Conservation (phyloP, 2,888 invertebrate species). For the Agonopterix subpropinquella region DNA sequence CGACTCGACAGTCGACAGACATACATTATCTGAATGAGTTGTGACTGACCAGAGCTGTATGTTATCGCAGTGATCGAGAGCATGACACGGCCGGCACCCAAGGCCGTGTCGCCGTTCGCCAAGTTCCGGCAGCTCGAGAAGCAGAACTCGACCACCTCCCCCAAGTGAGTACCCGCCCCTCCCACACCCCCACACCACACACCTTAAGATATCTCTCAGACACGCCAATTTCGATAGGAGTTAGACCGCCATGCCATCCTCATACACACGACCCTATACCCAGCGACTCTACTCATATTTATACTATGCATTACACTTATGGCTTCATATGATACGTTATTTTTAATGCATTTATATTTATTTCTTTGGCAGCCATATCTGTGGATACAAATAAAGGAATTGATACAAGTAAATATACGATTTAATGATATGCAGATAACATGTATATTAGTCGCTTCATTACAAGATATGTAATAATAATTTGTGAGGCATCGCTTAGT, state of each 20-base stretch:
- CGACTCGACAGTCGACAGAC: not conserved
- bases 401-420: conserved; percentile 60
- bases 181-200: not conserved
- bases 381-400: conserved; percentile 57
- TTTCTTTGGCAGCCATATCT: conserved; percentile 57
- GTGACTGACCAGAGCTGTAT: not conserved
- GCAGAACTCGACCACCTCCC: conserved; percentile 86
- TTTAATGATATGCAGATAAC: conserved; percentile 46
- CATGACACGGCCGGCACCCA: conserved; percentile 67
- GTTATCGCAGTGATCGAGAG: conserved; percentile 71
- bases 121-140: conserved; percentile 95
- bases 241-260: conserved; percentile 7
- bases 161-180: conserved; percentile 80
- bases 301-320: conserved; percentile 36
- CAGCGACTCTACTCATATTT: conserved; percentile 16
- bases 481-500: conserved; percentile 6
- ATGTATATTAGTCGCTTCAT: conserved; percentile 50
- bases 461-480: conserved; percentile 2
- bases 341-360: conserved; percentile 43
- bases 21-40: not conserved
- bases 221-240: too few relatives aligned
- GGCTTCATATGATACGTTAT: conserved; percentile 40
- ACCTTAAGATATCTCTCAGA: not conserved
- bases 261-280: conserved; percentile 5
- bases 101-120: conserved; percentile 90